Base-by-base conservation (phyloP, 2,113 vertebrate species). In the Malurus elegans region DNA sequence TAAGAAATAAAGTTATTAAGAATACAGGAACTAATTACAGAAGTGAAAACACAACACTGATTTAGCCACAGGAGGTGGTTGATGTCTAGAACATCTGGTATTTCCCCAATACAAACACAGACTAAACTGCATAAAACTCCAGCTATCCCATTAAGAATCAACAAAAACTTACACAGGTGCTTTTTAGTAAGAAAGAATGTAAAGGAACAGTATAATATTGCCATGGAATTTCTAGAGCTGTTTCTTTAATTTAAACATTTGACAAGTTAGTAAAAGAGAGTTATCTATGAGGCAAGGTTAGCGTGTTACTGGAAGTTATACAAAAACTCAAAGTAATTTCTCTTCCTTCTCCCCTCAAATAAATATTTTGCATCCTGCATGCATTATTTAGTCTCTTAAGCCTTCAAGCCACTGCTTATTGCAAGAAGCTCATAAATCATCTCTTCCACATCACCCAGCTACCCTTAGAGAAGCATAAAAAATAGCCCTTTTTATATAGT, bases 381-480 rank as follows among this genome's bases (percentile, higher is more conserved):
- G 64, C 69, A 92, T 88, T 82, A 94, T 88, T 93, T 88, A 92
- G 47, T 38, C 72, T 36, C 34, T 38, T 66, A 86, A 78, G 76
- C 67, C 75, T 92, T 86, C 66, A 91, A 87, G 84, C 28, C 42
- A 89, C 34, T 54, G 45, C 44, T 88, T 87, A 76, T 31, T 65
- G 50, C 26, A 60, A 28, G 32, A 80, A 80, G 42, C 60, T 82
- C 62, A 86, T 94, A 88, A 93, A 88, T 93, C 58, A 88, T 70
- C 54, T 76, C 71, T 85, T 75, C 54, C 50, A 82, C 18, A 82
- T 91, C 70, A 85, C 28, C 58, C 40, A 88, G 23, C 31, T 73
- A 38, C 26, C 8, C 48, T 79, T 24, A 92, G 60, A 82, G 90
- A 92, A 93, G 12, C 54, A 76, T 38, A 53, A 18, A 79, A 85